Base-by-base conservation (phyloP, 2,888 invertebrate species). In the Megalurothrips usitatus region DNA sequence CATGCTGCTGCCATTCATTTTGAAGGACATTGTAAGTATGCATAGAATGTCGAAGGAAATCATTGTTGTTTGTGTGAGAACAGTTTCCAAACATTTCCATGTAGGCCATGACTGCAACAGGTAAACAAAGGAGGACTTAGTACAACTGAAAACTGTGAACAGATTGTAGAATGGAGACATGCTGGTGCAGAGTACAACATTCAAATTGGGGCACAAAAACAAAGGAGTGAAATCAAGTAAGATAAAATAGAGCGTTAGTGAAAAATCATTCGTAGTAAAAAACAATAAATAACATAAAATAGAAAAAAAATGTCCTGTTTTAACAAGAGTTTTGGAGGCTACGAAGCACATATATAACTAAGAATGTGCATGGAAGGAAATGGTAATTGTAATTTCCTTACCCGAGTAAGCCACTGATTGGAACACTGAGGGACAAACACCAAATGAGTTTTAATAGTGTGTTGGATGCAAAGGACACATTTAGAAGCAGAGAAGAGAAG, bases 1-100 rank as follows among this genome's bases (percentile, higher is more conserved):
- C 87, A 85, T 84, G 86, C 86, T 85, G 85, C 82, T 84, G 86
- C 84, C 84, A 85, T 85, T 87, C 87, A 28, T 86, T 86, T 85
- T 87, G 88, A 82, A 83, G 84, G 79, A 88, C 81, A 84, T 92
- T 92, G 86, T 92, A 94, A 9, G 94, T 92, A 86, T 96, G 96
- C 85, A 96, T 92, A 6, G 97, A 96, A 87, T 96, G 96, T 80
- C 96, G 91, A 87, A 95, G 91, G 87, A 94, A 93, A 85, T 95
- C 95, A 83, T 92, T 92, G 83, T 92, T 91, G 82, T 86, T 87
- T 8, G 88, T 88, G 85, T 95, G 95, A 84, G 94, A 94, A 89
- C 96, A 96, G 87, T 94, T 94, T 34, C 95, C 95, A 86, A 96
- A 94, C 92, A 96, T 96, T 89, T 97, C 96, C 96, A 97, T 96